Conservation (phyloP, 2,888 invertebrate genomes). For the Sipunculus nudus region DNA sequence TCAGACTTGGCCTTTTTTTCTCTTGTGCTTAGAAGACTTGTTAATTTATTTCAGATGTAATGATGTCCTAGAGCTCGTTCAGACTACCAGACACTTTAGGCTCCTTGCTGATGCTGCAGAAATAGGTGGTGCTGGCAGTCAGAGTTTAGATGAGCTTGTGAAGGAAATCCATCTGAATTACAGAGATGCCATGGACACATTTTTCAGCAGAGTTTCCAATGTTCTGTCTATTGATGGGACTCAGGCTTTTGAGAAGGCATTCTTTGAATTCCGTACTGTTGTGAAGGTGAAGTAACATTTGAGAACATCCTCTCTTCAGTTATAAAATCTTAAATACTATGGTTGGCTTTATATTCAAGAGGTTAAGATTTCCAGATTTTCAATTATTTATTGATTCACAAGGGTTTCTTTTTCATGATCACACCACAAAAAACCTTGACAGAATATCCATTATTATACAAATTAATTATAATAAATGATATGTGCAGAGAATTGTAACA, state of each 20-base stretch:
- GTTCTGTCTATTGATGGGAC: slow-evolving; percentile 63
- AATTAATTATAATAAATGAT: too few relatives aligned
- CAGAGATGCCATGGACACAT: slow-evolving; percentile 57
- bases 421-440: too few relatives aligned
- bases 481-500: too few relatives aligned
- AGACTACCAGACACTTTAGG: slow-evolving; percentile 65
- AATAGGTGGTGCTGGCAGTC: slow-evolving; percentile 64
- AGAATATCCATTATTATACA: too few relatives aligned
- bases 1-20: too few relatives aligned
- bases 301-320: too few relatives aligned
- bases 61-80: slow-evolving; percentile 65
- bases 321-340: too few relatives aligned
- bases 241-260: slow-evolving; percentile 63
- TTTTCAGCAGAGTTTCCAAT: slow-evolving; percentile 64
- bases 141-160: slow-evolving; percentile 63
- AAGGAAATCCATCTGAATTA: slow-evolving; percentile 63
- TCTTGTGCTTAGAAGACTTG: too few relatives aligned
- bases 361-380: too few relatives aligned
- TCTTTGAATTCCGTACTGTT: slow-evolving; percentile 63
- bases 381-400: too few relatives aligned
- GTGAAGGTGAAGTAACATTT: slow-evolving; percentile 65
- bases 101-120: slow-evolving; percentile 63
- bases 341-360: too few relatives aligned
- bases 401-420: too few relatives aligned
- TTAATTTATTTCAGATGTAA: slow-evolving; percentile 61